Conservation (phyloP, 2,888 invertebrate genomes). For the Philonicus albiceps region DNA sequence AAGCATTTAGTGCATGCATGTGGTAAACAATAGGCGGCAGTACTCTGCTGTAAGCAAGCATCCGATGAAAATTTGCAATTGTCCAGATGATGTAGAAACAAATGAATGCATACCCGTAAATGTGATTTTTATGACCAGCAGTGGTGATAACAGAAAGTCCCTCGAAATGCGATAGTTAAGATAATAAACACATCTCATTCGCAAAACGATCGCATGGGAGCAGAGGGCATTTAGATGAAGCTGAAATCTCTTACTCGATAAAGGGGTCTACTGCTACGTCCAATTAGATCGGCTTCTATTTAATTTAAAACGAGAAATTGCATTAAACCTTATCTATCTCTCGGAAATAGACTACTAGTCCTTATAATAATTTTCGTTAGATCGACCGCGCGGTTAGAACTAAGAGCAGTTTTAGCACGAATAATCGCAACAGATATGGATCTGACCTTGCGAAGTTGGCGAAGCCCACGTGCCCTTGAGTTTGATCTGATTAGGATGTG, state of each 20-base stretch:
- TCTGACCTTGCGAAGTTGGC: not conserved
- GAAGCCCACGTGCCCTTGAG: not conserved
- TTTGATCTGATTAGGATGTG: conserved; percentile 9
- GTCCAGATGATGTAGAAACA: not conserved
- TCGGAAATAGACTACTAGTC: not conserved
- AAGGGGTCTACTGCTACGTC: not conserved
- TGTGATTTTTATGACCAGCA: not conserved
- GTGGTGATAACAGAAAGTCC: not conserved
- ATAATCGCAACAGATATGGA: not conserved
- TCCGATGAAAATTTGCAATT: not conserved
- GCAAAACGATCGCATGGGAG: not conserved
- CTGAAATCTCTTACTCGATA: not conserved
- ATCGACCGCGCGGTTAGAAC: not conserved
- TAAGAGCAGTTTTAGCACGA: not conserved
- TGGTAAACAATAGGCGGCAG: conserved; percentile 5
- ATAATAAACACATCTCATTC: not conserved
- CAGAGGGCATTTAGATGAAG: not conserved
- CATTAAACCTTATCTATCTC: not conserved
- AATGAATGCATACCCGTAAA: not conserved
- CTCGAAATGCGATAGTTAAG: not conserved
- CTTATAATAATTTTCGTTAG: not conserved
- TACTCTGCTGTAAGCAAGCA: not conserved
- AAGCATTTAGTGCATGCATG: not conserved
- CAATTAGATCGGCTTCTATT: not conserved
- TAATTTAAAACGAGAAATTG: not conserved